phyloP scores from a whole-genome alignment of 2,797 vertebrate species.

The Telmatherina bonti region DNA sequence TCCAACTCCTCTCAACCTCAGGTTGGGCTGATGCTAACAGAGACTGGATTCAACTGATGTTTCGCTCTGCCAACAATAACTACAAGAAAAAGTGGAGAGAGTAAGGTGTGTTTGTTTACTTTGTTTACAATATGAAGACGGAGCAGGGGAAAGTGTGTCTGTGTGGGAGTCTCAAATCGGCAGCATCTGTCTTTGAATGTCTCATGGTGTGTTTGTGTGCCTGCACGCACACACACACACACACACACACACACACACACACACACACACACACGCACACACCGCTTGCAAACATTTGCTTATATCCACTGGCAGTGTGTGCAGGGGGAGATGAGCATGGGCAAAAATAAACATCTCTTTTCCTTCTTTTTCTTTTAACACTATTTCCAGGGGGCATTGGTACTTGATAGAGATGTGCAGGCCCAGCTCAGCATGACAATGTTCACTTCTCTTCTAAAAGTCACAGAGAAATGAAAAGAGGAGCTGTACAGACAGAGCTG shows the following conservation, averaged over 20 bases:
- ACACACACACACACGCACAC: neutral
- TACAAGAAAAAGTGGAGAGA: constrained; percentile 46
- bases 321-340: constrained; percentile 33
- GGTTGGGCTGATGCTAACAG: constrained; percentile 50
- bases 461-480: constrained; percentile 22
- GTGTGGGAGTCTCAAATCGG: constrained; percentile 48
- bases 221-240: neutral
- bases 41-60: constrained; percentile 34
- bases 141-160: constrained; percentile 48
- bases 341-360: constrained; percentile 51
- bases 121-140: constrained; percentile 60
- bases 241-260: too few species aligned
- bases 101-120: constrained; percentile 62
- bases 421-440: constrained; percentile 61
- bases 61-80: constrained; percentile 17
- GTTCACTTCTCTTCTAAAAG: constrained; percentile 54
- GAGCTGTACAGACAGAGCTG: constrained; percentile 17
- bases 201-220: constrained; percentile 36
- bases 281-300: constrained; percentile 34
- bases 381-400: constrained; percentile 52
- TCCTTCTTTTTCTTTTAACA: constrained; percentile 36
- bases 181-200: constrained; percentile 64
- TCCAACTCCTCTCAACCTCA: constrained; percentile 39
- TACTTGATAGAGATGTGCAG: constrained; percentile 62
- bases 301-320: constrained; percentile 46